Percentiles rank a stretch among this genome's conserved stretches.
These are phyloP conservation scores for Poeciliopsis presidionis DNA, from an alignment of 2,797 vertebrate genomes.

Conservation along the genomic window DNA sequence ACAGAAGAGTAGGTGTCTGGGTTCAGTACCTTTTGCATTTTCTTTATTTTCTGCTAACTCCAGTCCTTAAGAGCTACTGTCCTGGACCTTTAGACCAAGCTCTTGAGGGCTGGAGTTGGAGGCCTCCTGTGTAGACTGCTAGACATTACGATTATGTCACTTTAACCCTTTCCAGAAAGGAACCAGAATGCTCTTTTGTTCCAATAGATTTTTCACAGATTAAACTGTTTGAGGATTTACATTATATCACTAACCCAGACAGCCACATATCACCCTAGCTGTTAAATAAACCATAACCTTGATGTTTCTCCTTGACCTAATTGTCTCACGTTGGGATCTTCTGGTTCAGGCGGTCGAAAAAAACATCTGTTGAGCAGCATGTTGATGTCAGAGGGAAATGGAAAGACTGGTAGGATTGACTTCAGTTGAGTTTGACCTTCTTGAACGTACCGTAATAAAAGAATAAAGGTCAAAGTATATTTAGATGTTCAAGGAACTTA, in stretches of 20 bases:
- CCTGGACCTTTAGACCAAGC: background rate
- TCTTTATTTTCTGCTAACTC: background rate
- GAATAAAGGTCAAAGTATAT: too few relatives aligned
- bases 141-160: background rate
- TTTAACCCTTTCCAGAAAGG: background rate
- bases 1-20: conserved; percentile 85
- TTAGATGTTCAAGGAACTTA: too few relatives aligned
- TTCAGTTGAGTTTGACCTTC: too few relatives aligned
- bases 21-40: conserved; percentile 25
- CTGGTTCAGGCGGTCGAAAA: background rate
- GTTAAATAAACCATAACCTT: background rate
- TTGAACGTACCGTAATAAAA: too few relatives aligned
- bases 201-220: background rate
- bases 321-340: background rate
- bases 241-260: background rate
- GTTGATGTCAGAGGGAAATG: background rate
- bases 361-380: background rate
- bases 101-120: background rate
- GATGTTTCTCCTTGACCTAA: background rate
- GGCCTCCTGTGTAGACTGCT: background rate
- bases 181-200: background rate
- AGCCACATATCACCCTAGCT: background rate
- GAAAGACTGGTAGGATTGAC: background rate
- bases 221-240: background rate
- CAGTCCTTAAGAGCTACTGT: background rate